Evolutionary conservation across 2,113 vertebrate genomes (phyloP), one percentile per base, ranked within the genome.

Genomic region (Catharus fuscescens): DNA sequence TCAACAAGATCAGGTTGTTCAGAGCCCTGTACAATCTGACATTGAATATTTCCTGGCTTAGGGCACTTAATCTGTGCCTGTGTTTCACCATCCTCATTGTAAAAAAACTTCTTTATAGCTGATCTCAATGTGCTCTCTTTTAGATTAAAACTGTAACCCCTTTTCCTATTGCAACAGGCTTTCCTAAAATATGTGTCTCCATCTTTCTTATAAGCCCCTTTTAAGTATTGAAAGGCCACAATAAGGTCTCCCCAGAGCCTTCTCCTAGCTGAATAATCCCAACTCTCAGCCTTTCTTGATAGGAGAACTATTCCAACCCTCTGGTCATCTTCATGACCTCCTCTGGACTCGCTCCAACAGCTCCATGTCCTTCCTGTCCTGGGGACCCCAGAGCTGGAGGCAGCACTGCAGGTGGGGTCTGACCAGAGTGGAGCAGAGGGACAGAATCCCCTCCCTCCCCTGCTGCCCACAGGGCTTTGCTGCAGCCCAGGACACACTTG

Each of bases 261-360:
- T 76, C 77, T 71, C 20, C 18, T 76, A 36, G n/a, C 29, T 61
- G 42, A 66, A 8, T n/a, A 40, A 17, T 16, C 29, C 18, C 50
- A 79, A 8, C 28, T 64, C 50, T 79, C 61, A 76, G 34, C 18
- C 52, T 76, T 12, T 71, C 45, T 29, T 50, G 10, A 11, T 0
- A 62, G 62, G 18, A 74, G 32, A 80, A 19, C 28, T 19, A 18
- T 18, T 87, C 23, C 32, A 71, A 3, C 25, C 10, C 73, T 56
- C 11, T 16, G 36, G 5, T 20, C 7, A 57, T 62, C 6, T 67
- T 32, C 0, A 0, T 67, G 59, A 31, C n/a, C 40, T 76, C 26
- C 26, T 77, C 59, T 72, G 64, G 36, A 21, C 69, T 26, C 0
- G 0, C 19, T 67, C 29, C 62, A 66, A 0, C 42, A 76, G 21